phyloP scores from a whole-genome alignment of 2,888 invertebrate genomes.

The Lissocephala sabroskyi region DNA sequence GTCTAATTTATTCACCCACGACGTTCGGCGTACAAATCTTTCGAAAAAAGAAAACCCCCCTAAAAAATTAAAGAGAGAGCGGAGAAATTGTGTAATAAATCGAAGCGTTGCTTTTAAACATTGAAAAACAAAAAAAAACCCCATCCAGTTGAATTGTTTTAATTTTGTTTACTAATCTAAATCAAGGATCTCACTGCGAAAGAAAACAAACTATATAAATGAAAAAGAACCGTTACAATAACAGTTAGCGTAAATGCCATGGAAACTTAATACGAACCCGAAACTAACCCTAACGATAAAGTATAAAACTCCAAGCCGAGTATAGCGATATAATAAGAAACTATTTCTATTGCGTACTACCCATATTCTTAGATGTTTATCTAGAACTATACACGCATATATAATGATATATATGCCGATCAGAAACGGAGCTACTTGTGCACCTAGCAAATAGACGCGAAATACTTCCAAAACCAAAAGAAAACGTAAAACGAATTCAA shows the following conservation, averaged over 20 bases:
- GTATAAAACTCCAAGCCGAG: constrained; percentile 28
- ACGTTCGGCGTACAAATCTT: too few relatives aligned
- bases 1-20: constrained; percentile 56
- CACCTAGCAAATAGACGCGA: constrained; percentile 15
- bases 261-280: constrained; percentile 23
- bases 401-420: not conserved
- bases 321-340: constrained; percentile 10
- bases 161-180: constrained; percentile 1
- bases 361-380: constrained; percentile 28
- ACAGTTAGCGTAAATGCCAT: too few relatives aligned
- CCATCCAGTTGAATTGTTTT: constrained; percentile 21
- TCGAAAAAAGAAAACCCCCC: constrained; percentile 24
- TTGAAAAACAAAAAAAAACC: too few relatives aligned
- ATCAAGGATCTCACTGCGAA: constrained; percentile 16
- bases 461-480: not conserved
- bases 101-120: constrained; percentile 53
- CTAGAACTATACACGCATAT: constrained; percentile 3
- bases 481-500: not conserved
- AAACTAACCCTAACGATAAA: constrained; percentile 59
- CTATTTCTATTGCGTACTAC: constrained; percentile 3
- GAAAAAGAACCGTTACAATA: constrained; percentile 15
- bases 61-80: constrained; percentile 24
- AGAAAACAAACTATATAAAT: constrained; percentile 15
- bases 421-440: constrained; percentile 1
- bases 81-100: constrained; percentile 44